A percentile compares a stretch with the other conserved stretches of the same genome.
phyloP scores from a whole-genome alignment of 2,888 invertebrate genomes.

The Strigamia maritima region DNA sequence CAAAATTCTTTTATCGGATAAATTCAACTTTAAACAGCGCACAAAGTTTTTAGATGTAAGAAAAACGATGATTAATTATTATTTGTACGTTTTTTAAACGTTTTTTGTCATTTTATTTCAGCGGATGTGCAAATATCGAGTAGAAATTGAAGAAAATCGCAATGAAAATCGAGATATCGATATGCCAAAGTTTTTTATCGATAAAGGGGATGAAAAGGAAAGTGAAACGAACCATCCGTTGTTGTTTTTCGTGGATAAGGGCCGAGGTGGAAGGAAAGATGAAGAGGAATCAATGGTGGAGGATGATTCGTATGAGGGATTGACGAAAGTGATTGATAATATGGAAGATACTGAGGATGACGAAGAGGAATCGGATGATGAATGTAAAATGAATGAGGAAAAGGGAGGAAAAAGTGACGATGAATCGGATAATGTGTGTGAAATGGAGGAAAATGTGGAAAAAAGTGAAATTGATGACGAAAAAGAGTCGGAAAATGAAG shows the following conservation, averaged over 20 bases:
- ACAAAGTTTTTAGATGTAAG: not conserved
- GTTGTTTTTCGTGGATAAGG: too few species aligned
- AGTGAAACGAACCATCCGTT: too few species aligned
- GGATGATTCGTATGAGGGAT: not conserved
- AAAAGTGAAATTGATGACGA: too few species aligned
- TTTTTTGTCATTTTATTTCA: not conserved
- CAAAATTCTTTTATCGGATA: not conserved
- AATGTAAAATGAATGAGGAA: too few species aligned
- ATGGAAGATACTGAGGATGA: not conserved
- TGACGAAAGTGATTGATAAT: not conserved
- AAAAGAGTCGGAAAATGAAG: too few species aligned
- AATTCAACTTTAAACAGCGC: not conserved
- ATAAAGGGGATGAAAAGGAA: not conserved
- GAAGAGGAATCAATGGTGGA: not conserved
- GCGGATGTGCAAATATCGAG: not conserved
- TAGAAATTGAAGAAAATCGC: not conserved
- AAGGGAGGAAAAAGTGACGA: too few species aligned
- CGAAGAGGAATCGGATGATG: too few species aligned
- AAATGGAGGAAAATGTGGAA: too few species aligned
- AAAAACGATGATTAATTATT: not conserved
- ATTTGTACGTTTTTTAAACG: not conserved
- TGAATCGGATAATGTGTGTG: too few species aligned
- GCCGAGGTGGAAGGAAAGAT: not conserved
- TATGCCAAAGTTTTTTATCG: not conserved
- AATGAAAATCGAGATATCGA: not conserved